Evolutionary conservation across 2,888 invertebrate species (phyloP).

Genomic region (Beris chalybata): DNA sequence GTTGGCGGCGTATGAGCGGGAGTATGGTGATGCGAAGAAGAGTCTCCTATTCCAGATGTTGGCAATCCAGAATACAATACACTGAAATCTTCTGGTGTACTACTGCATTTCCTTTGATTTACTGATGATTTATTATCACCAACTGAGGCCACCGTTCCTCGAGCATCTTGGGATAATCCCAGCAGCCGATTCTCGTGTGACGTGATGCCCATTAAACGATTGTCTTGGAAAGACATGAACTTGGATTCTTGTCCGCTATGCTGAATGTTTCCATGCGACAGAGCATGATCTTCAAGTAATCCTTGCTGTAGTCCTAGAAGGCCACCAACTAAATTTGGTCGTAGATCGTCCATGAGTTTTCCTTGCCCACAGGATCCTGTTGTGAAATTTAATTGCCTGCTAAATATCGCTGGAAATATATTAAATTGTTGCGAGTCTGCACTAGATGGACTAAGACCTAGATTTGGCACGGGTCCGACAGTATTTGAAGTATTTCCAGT

Average conservation of each 20-base stretch:
- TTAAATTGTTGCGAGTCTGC: slow-evolving; percentile 75
- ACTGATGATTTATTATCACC: slow-evolving; percentile 60
- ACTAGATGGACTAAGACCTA: slow-evolving; percentile 55
- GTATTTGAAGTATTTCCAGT: slow-evolving; percentile 34
- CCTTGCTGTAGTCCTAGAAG: slow-evolving; percentile 77
- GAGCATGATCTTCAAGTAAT: slow-evolving; percentile 72
- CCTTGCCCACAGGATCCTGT: slow-evolving; percentile 71
- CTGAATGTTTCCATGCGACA: slow-evolving; percentile 59
- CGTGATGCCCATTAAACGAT: slow-evolving; percentile 56
- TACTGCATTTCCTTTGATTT: slow-evolving; percentile 72
- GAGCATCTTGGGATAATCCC: slow-evolving; percentile 59
- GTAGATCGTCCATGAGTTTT: slow-evolving; percentile 84
- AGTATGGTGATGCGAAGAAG: slow-evolving; percentile 63
- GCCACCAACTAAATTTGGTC: slow-evolving; percentile 80
- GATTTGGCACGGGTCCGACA: slow-evolving; percentile 46
- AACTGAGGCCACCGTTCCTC: slow-evolving; percentile 55
- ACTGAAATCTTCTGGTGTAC: slow-evolving; percentile 86
- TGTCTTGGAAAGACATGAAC: slow-evolving; percentile 58
- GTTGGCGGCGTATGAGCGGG: slow-evolving; percentile 73
- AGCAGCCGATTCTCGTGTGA: slow-evolving; percentile 55
- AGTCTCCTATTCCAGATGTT: slow-evolving; percentile 56
- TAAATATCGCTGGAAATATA: slow-evolving; percentile 89
- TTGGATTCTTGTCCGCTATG: slow-evolving; percentile 58
- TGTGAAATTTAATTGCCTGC: slow-evolving; percentile 83
- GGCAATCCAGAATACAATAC: slow-evolving; percentile 74